These are phyloP conservation scores for Diplolepis rosae DNA, from an alignment of 2,888 invertebrate species.

Conservation along the genomic window DNA sequence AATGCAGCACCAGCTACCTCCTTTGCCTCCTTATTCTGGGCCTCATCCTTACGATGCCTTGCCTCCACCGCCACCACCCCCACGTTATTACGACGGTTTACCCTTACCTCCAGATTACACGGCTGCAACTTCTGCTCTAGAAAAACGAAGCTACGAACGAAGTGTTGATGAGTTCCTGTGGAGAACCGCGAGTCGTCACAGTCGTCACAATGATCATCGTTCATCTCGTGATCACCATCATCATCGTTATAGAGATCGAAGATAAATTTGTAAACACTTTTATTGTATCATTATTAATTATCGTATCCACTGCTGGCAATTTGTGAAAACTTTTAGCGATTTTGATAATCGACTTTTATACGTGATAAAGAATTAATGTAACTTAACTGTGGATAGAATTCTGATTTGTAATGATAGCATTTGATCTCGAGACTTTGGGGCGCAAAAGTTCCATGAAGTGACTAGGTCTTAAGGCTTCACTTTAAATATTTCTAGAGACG, in stretches of 20 bases:
- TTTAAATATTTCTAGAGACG: background rate
- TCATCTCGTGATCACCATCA: constrained; percentile 78
- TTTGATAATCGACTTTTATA: constrained; percentile 22
- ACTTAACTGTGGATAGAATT: constrained; percentile 16
- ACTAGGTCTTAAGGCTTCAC: background rate
- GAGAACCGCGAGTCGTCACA: constrained; percentile 83
- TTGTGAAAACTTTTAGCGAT: constrained; percentile 17
- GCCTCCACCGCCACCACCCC: constrained; percentile 77
- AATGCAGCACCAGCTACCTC: constrained; percentile 90
- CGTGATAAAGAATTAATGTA: constrained; percentile 21
- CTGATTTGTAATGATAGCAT: constrained; percentile 13
- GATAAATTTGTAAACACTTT: constrained; percentile 68
- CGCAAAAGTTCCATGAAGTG: background rate
- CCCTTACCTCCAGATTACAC: constrained; percentile 85
- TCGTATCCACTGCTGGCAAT: constrained; percentile 17
- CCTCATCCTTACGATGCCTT: constrained; percentile 75
- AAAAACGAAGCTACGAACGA: constrained; percentile 89
- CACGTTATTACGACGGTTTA: constrained; percentile 86
- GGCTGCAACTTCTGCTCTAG: constrained; percentile 77
- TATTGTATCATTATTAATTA: constrained; percentile 8
- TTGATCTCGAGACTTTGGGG: constrained; percentile 17
- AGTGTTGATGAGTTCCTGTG: constrained; percentile 92
- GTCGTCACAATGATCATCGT: constrained; percentile 72
- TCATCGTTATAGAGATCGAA: constrained; percentile 78
- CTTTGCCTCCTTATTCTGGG: constrained; percentile 89